These are phyloP conservation scores for Agrypnia vestita DNA, from an alignment of 1,140 invertebrate species.

Conservation along the genomic window DNA sequence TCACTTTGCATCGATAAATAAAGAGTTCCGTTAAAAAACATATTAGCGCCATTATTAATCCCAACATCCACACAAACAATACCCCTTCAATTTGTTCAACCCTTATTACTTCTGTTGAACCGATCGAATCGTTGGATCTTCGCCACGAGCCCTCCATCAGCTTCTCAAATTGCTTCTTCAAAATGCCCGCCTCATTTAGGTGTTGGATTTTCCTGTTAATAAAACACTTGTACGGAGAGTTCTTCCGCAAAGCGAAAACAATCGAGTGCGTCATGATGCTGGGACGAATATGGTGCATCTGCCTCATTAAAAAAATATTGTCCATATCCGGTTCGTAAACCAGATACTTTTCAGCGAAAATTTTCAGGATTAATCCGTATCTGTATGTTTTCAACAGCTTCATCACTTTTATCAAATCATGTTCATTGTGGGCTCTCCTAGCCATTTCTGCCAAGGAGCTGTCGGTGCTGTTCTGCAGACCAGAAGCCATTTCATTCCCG, in stretches of 20 bases:
- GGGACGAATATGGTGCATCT: conserved; percentile 21
- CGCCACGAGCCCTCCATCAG: not conserved
- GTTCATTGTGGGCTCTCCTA: not conserved
- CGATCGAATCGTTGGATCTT: not conserved
- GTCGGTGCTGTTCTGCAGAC: conserved; percentile 5
- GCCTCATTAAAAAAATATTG: not conserved
- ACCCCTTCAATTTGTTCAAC: conserved; percentile 11
- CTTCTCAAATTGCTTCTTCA: not conserved
- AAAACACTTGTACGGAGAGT: too few relatives aligned
- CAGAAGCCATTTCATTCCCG: not conserved
- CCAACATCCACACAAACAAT: not conserved
- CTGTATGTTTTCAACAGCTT: not conserved
- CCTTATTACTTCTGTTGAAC: not conserved
- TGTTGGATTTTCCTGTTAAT: conserved; percentile 35
- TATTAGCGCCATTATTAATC: not conserved
- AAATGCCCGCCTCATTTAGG: conserved; percentile 35
- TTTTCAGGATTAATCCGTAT: conserved; percentile 25
- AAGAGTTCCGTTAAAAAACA: too few relatives aligned
- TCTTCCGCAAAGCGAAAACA: conserved; percentile 30
- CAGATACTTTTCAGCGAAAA: conserved; percentile 30
- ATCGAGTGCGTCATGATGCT: conserved; percentile 19
- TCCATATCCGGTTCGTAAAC: not conserved
- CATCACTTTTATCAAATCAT: not conserved
- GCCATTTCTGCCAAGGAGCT: not conserved
- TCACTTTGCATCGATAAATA: too few relatives aligned